These are phyloP conservation scores for Aplysina aerophoba DNA, from an alignment of 37 sponge, comb jelly and placozoan species.

Conservation along the genomic window DNA sequence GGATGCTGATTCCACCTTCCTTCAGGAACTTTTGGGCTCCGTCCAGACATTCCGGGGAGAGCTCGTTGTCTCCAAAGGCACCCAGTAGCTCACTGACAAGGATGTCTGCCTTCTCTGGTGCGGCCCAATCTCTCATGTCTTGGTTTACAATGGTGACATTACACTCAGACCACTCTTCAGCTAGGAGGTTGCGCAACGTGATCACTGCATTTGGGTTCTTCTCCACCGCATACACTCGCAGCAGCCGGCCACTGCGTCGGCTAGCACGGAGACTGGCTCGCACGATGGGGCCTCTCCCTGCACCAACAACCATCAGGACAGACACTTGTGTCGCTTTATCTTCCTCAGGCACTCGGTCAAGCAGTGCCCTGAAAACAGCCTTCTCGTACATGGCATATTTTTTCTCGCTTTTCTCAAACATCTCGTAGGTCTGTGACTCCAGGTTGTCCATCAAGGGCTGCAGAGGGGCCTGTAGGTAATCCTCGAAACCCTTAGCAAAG, in stretches of 20 bases:
- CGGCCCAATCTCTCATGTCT: constrained; percentile 96
- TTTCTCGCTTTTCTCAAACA: constrained; percentile 94
- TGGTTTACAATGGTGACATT: constrained; percentile 79
- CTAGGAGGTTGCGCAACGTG: constrained; percentile 80
- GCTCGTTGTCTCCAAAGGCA: constrained; percentile 99
- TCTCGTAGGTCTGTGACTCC: constrained; percentile 95
- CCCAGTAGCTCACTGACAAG: constrained; percentile 98
- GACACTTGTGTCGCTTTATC: constrained; percentile 41
- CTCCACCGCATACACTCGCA: constrained; percentile 92
- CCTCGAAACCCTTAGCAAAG: constrained; percentile 93
- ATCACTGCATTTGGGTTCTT: constrained; percentile 98
- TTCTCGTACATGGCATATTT: constrained; percentile 92
- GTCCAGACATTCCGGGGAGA: constrained; percentile 99
- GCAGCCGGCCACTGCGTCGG: constrained; percentile 32
- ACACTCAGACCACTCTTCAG: constrained; percentile 73
- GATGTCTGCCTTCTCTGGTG: constrained; percentile 85
- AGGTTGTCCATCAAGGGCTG: constrained; percentile 98
- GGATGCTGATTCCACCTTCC: constrained; percentile 92
- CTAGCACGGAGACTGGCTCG: constrained; percentile 78
- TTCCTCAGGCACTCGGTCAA: constrained; percentile 58
- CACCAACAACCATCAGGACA: constrained; percentile 98
- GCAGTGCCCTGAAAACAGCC: constrained; percentile 51
- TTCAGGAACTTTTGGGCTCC: constrained; percentile 96
- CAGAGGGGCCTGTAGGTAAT: constrained; percentile 93
- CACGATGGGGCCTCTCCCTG: constrained; percentile 97